Conservation (phyloP, 1,140 invertebrate genomes). For the Drosophila rufa region DNA sequence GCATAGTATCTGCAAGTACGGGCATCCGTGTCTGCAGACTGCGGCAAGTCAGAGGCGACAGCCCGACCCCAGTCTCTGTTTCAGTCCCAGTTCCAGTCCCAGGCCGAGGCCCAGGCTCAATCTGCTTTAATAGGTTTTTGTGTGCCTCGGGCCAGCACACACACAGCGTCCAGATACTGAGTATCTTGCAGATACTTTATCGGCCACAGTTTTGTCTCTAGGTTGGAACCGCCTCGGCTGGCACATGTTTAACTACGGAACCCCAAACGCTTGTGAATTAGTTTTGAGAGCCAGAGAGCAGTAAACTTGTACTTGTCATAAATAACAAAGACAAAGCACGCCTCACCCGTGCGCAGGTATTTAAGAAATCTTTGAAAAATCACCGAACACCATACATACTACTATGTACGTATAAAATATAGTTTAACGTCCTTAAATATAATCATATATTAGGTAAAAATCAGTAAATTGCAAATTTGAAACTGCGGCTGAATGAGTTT, state of each 20-base stretch:
- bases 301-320: constrained; percentile 72
- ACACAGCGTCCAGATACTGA: constrained; percentile 16
- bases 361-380: not conserved
- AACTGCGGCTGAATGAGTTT: constrained; percentile 19
- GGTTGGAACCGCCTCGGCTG: constrained; percentile 23
- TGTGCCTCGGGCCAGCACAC: constrained; percentile 54
- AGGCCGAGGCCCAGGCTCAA: constrained; percentile 11
- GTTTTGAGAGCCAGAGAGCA: constrained; percentile 62
- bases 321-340: constrained; percentile 56
- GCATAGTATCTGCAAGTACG: constrained; percentile 40
- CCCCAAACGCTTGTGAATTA: constrained; percentile 75
- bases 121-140: constrained; percentile 75
- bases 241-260: constrained; percentile 75
- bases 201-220: constrained; percentile 40
- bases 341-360: not conserved
- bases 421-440: too few relatives aligned
- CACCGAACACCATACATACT: not conserved
- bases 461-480: not conserved
- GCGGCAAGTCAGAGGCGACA: constrained; percentile 30
- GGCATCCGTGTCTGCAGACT: constrained; percentile 40
- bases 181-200: constrained; percentile 75
- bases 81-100: constrained; percentile 11
- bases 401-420: too few relatives aligned
- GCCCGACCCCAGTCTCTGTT: constrained; percentile 22
- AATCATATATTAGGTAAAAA: too few relatives aligned